Conservation (phyloP, 2,888 invertebrate species). For the Cheilosia pagana region DNA sequence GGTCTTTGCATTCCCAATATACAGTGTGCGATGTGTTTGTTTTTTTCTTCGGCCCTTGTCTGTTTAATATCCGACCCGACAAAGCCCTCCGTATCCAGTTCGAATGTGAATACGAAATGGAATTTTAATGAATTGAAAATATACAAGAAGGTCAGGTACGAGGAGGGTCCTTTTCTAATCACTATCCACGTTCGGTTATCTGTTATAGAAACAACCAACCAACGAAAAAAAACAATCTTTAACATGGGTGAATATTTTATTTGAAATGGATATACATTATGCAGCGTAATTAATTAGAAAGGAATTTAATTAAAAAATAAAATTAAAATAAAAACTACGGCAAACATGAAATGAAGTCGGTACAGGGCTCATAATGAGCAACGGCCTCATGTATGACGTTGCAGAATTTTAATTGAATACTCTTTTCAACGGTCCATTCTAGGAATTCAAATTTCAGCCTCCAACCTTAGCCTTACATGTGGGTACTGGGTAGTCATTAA, state of each 20-base stretch:
- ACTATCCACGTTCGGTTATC: conserved; percentile 16
- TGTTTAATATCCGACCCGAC: not conserved
- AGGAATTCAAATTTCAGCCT: not conserved
- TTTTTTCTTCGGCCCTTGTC: not conserved
- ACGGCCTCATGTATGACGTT: conserved; percentile 5
- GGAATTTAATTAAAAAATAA: conserved; percentile 15
- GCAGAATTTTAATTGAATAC: conserved; percentile 30
- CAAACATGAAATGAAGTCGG: not conserved
- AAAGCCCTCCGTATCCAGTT: not conserved
- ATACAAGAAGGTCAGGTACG: conserved; percentile 38
- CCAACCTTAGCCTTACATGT: too few species aligned
- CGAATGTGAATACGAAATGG: conserved; percentile 44
- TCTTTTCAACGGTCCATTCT: not conserved
- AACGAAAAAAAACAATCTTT: conserved; percentile 6
- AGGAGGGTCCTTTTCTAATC: conserved; percentile 26
- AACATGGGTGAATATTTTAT: conserved; percentile 40
- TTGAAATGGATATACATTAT: conserved; percentile 12
- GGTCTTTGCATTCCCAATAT: not conserved
- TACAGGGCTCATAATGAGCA: not conserved
- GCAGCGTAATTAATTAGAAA: conserved; percentile 33
- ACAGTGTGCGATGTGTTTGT: not conserved
- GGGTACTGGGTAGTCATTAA: too few species aligned
- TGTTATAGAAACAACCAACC: conserved; percentile 3
- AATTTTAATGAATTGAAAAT: conserved; percentile 48
- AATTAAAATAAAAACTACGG: not conserved